These are phyloP conservation scores for Chamaea fasciata DNA, from an alignment of 2,113 vertebrate genomes.

Conservation along the genomic window DNA sequence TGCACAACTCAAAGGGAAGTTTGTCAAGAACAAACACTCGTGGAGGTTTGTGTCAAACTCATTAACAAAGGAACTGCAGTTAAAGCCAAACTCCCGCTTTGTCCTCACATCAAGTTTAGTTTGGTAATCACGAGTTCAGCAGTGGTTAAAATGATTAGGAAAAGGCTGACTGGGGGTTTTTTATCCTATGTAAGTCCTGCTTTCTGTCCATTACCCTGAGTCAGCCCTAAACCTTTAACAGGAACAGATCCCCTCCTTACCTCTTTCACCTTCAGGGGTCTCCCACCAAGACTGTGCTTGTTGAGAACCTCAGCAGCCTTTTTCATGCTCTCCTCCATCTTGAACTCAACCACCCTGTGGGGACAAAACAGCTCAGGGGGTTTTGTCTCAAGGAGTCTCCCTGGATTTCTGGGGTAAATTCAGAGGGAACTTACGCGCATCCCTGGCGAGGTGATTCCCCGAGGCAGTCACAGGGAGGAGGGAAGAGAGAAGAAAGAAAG, in stretches of 20 bases:
- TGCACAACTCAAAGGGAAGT: neutral
- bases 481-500: constrained; percentile 50
- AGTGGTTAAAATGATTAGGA: neutral
- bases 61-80: neutral
- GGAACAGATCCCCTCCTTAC: constrained; percentile 61
- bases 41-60: neutral
- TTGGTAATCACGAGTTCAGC: neutral
- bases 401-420: neutral
- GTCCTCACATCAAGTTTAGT: neutral
- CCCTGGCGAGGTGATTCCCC: constrained; percentile 72
- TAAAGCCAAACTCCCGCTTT: neutral
- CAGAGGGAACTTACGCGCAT: constrained; percentile 89
- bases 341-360: constrained; percentile 93
- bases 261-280: constrained; percentile 96
- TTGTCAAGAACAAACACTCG: neutral
- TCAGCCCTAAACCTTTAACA: neutral
- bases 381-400: neutral
- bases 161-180: too few relatives aligned
- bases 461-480: constrained; percentile 18
- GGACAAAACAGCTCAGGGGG: constrained; percentile 29
- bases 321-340: constrained; percentile 96
- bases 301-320: constrained; percentile 96
- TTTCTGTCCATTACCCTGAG: neutral
- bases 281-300: constrained; percentile 92
- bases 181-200: neutral